Evolutionary conservation across 2,888 invertebrate genomes (phyloP).

Genomic region (Ctena decussata): DNA sequence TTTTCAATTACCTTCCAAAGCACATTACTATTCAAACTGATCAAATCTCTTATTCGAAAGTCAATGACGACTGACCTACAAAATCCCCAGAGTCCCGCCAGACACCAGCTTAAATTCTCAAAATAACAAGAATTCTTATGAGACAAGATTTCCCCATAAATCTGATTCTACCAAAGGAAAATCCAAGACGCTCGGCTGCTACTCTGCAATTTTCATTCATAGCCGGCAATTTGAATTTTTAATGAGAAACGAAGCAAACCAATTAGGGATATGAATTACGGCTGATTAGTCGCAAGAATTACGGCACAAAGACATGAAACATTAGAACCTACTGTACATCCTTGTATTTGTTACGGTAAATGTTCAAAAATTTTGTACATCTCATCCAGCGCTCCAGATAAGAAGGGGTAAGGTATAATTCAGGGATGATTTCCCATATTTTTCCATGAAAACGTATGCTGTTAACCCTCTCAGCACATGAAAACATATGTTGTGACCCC

Average conservation of each 20-base stretch:
- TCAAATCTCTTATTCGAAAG: neutral
- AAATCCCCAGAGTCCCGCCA: neutral
- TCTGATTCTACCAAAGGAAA: constrained; percentile 4
- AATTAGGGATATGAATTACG: constrained; percentile 13
- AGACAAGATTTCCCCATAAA: constrained; percentile 5
- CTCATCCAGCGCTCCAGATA: too few relatives aligned
- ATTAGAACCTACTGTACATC: neutral
- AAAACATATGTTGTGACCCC: too few relatives aligned
- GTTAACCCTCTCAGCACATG: too few relatives aligned
- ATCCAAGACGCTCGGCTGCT: neutral
- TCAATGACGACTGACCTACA: neutral
- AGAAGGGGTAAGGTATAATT: too few relatives aligned
- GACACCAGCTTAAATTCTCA: constrained; percentile 17
- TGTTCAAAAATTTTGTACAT: too few relatives aligned
- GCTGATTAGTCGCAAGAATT: neutral
- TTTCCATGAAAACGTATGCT: too few relatives aligned
- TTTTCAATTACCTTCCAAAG: too few relatives aligned
- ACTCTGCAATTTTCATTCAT: constrained; percentile 9
- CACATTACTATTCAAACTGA: neutral
- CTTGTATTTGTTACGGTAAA: too few relatives aligned
- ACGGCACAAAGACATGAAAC: neutral
- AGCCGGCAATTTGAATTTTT: constrained; percentile 11
- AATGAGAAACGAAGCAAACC: constrained; percentile 8
- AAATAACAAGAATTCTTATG: constrained; percentile 3
- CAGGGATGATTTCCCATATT: too few relatives aligned